A percentile compares a stretch with the other conserved stretches of the same genome.
These are phyloP conservation scores for Heliconius ismenius DNA, from an alignment of 2,888 invertebrate species.

Conservation along the genomic window DNA sequence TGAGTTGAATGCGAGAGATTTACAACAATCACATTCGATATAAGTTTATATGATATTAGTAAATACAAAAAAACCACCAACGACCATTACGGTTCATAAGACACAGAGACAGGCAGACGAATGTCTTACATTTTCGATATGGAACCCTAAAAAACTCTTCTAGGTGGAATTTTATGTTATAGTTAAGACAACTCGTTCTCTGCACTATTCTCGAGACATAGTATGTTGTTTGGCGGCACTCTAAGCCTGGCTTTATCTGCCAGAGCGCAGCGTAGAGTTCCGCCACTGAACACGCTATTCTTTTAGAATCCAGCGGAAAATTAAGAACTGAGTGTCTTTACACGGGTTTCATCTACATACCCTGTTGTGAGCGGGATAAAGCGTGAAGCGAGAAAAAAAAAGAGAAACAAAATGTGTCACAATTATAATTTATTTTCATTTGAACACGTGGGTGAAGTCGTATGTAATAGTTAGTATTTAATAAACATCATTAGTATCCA, in stretches of 20 bases:
- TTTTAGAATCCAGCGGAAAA: background rate
- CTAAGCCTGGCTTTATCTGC: too few species aligned
- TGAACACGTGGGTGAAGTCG: background rate
- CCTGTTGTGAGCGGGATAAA: background rate
- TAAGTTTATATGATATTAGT: background rate
- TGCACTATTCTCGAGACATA: too few species aligned
- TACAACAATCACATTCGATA: background rate
- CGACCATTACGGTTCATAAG: too few species aligned
- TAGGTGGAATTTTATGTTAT: too few species aligned
- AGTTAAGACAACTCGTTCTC: too few species aligned
- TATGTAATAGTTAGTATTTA: background rate
- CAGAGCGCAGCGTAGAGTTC: background rate
- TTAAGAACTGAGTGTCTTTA: background rate
- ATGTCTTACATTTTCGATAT: too few species aligned
- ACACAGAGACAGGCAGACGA: too few species aligned
- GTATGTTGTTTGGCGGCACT: too few species aligned
- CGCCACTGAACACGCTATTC: background rate
- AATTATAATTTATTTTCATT: background rate
- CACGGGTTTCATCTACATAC: background rate
- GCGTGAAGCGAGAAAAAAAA: background rate
- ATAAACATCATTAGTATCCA: constrained; percentile 4
- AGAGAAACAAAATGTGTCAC: background rate
- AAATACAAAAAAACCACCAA: background rate
- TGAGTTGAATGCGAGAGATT: constrained; percentile 9
- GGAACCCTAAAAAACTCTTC: too few species aligned